Percentiles rank a stretch among this genome's conserved stretches.
Conservation (phyloP, 2,888 invertebrate species). For the Nomada hirtipes region DNA sequence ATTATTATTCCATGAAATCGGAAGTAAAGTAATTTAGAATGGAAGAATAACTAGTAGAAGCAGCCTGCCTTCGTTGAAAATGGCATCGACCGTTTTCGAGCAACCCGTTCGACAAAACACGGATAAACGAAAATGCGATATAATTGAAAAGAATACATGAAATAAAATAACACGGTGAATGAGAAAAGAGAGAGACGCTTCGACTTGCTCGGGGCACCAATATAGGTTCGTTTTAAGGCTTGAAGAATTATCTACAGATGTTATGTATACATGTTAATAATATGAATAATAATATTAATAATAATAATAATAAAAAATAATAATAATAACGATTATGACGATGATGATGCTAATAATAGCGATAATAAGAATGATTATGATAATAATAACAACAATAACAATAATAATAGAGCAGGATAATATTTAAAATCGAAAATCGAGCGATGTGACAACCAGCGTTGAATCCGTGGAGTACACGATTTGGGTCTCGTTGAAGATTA, state of each 20-base stretch:
- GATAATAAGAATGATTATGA: conserved; percentile 55
- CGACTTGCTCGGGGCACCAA: conserved; percentile 47
- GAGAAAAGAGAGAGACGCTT: conserved; percentile 25
- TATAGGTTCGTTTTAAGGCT: conserved; percentile 78
- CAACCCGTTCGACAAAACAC: conserved; percentile 43
- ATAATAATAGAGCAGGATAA: conserved; percentile 33
- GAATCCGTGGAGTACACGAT: conserved; percentile 19
- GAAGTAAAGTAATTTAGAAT: conserved; percentile 4
- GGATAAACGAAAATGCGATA: conserved; percentile 5
- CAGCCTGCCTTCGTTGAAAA: conserved; percentile 66
- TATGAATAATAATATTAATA: conserved; percentile 75
- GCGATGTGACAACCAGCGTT: conserved; percentile 32
- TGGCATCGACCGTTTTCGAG: conserved; percentile 43
- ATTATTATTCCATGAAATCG: conserved; percentile 23
- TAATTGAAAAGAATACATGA: neutral
- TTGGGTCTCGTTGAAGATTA: neutral
- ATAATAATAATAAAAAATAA: conserved; percentile 62
- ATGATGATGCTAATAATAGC: conserved; percentile 64
- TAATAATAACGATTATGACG: conserved; percentile 38
- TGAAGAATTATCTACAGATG: conserved; percentile 80
- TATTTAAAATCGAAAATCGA: conserved; percentile 12
- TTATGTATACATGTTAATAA: conserved; percentile 82
- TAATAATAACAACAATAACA: conserved; percentile 46
- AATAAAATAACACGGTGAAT: conserved; percentile 36
- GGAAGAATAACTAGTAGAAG: conserved; percentile 1